These are phyloP conservation scores for Oncopeltus fasciatus DNA, from an alignment of 1,140 invertebrate species.

Conservation along the genomic window DNA sequence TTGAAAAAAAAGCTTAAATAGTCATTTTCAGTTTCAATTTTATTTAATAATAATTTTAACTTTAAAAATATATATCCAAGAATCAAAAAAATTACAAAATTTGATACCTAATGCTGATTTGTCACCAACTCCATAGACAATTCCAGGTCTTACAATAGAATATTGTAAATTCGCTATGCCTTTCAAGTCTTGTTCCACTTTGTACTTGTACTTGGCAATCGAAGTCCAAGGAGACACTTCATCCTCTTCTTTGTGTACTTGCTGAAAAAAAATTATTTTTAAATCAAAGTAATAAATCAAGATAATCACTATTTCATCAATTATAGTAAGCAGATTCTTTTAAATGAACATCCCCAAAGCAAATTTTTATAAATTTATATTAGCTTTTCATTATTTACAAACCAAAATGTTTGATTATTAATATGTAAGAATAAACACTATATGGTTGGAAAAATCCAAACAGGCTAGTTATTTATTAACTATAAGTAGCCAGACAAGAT, in stretches of 20 bases:
- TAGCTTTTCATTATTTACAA: too few relatives aligned
- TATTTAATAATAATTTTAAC: not conserved
- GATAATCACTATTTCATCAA: too few relatives aligned
- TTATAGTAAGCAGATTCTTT: too few relatives aligned
- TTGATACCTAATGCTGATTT: constrained; percentile 62
- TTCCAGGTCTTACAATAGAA: constrained; percentile 65
- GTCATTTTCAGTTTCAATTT: not conserved
- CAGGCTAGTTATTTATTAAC: too few relatives aligned
- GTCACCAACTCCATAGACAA: constrained; percentile 76
- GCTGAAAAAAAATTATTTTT: constrained; percentile 40
- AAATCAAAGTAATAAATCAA: too few relatives aligned
- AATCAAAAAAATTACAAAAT: not conserved
- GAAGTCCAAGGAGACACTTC: constrained; percentile 66
- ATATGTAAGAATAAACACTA: too few relatives aligned
- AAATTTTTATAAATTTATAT: too few relatives aligned
- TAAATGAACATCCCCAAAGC: too few relatives aligned
- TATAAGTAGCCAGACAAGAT: too few relatives aligned
- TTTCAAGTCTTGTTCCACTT: constrained; percentile 65
- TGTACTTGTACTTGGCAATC: constrained; percentile 65
- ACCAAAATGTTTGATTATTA: too few relatives aligned
- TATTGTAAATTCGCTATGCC: constrained; percentile 54
- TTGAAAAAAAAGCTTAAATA: not conserved
- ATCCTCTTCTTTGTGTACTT: constrained; percentile 57
- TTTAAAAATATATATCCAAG: too few relatives aligned
- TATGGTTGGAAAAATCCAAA: too few relatives aligned